Conservation (phyloP, 2,888 invertebrate species). For the Limulus polyphemus region DNA sequence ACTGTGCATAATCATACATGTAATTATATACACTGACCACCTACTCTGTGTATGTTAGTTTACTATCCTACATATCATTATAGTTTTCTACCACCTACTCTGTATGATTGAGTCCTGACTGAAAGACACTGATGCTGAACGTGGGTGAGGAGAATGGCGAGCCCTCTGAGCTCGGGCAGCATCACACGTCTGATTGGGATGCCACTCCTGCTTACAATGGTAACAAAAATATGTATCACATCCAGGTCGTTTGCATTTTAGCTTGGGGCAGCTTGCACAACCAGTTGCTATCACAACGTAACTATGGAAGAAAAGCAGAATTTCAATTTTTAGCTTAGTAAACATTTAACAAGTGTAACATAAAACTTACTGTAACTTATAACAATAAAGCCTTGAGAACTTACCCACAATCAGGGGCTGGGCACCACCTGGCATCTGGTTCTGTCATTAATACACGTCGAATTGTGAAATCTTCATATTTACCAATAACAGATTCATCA, state of each 20-base stretch:
- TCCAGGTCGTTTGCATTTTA: constrained; percentile 79
- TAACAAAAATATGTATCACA: constrained; percentile 94
- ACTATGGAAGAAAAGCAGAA: constrained; percentile 39
- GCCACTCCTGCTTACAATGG: constrained; percentile 96
- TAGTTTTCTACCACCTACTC: too few species aligned
- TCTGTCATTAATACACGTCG: constrained; percentile 81
- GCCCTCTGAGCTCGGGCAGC: constrained; percentile 61
- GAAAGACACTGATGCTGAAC: constrained; percentile 42
- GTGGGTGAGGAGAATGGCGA: constrained; percentile 28
- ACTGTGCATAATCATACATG: too few species aligned
- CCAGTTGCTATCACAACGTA: constrained; percentile 91
- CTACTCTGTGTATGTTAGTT: too few species aligned
- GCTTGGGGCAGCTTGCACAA: constrained; percentile 91
- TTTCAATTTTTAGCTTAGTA: too few species aligned
- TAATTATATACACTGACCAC: too few species aligned
- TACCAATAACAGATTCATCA: constrained; percentile 59
- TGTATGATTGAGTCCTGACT: constrained; percentile 40
- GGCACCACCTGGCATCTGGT: constrained; percentile 94
- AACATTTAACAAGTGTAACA: too few species aligned
- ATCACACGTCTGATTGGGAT: constrained; percentile 95
- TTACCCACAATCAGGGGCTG: constrained; percentile 87
- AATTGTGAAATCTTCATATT: constrained; percentile 92
- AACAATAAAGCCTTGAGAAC: neutral
- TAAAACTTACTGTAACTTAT: too few species aligned
- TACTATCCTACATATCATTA: too few species aligned